Evolutionary conservation across 2,113 vertebrate species (phyloP).

Genomic region (Scortum barcoo): DNA sequence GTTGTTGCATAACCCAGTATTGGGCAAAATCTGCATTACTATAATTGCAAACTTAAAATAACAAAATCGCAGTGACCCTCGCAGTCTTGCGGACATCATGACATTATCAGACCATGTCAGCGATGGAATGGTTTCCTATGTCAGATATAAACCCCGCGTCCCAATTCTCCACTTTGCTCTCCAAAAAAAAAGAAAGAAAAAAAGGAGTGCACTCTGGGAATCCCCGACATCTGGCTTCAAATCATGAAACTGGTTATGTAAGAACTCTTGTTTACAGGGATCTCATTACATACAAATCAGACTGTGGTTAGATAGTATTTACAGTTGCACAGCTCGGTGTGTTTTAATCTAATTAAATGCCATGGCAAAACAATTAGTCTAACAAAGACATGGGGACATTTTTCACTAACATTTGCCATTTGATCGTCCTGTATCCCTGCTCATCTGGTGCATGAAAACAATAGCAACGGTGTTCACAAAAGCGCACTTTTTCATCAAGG

Average conservation of each 20-base stretch:
- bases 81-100: constrained; percentile 32
- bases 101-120: constrained; percentile 57
- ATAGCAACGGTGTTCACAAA: neutral
- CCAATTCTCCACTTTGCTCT: constrained; percentile 41
- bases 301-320: neutral
- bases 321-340: neutral
- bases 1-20: constrained; percentile 8
- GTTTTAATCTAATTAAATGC: constrained; percentile 7
- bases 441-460: neutral
- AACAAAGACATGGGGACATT: neutral
- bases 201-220: constrained; percentile 36
- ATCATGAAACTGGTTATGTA: constrained; percentile 7
- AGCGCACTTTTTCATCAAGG: constrained; percentile 1
- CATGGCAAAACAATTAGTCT: constrained; percentile 7
- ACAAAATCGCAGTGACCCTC: neutral
- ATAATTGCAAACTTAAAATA: constrained; percentile 15
- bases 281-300: constrained; percentile 8
- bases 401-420: neutral
- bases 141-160: constrained; percentile 46
- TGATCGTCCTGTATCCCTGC: neutral
- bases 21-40: constrained; percentile 9
- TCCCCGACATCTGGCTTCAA: constrained; percentile 39
- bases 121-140: constrained; percentile 65
- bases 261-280: constrained; percentile 25
- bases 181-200: constrained; percentile 6